Percentiles rank a stretch among this genome's conserved stretches.
These are phyloP conservation scores for Drosophila obscura DNA, from an alignment of 1,140 invertebrate species.

Conservation along the genomic window DNA sequence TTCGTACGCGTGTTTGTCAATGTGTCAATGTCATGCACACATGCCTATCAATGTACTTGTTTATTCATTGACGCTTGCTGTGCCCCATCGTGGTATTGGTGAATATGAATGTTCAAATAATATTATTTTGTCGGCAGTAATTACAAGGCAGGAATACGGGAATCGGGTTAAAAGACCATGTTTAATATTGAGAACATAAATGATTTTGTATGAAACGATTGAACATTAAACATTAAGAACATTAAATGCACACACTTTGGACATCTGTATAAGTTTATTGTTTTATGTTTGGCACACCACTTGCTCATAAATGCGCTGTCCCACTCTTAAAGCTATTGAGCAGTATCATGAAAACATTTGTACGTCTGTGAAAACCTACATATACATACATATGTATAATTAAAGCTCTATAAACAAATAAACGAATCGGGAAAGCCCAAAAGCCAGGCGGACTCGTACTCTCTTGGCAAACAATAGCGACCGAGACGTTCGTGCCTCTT, in stretches of 20 bases:
- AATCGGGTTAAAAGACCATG: no score
- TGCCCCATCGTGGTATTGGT: no score
- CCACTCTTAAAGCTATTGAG: background rate
- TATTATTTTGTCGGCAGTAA: no score
- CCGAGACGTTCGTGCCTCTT: constrained; percentile 36
- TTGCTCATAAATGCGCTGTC: constrained; percentile 1
- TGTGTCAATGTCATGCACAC: constrained; percentile 5
- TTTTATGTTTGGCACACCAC: background rate
- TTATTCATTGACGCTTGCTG: no score
- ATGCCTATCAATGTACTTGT: background rate
- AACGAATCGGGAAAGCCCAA: constrained; percentile 6
- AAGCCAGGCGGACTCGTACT: constrained; percentile 1
- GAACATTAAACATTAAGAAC: no score
- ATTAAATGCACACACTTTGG: no score
- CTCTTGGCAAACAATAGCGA: constrained; percentile 4
- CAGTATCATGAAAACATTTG: no score
- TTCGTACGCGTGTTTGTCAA: background rate
- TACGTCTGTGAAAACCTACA: no score
- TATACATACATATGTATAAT: constrained; percentile 1
- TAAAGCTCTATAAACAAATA: constrained; percentile 21
- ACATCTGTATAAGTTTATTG: no score
- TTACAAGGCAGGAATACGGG: no score
- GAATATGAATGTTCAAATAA: background rate
- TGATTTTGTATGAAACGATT: no score
- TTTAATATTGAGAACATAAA: no score